These are phyloP conservation scores for Palythoa heliodiscus DNA, from an alignment of 92 coral and sea anemone genomes.

Conservation along the genomic window DNA sequence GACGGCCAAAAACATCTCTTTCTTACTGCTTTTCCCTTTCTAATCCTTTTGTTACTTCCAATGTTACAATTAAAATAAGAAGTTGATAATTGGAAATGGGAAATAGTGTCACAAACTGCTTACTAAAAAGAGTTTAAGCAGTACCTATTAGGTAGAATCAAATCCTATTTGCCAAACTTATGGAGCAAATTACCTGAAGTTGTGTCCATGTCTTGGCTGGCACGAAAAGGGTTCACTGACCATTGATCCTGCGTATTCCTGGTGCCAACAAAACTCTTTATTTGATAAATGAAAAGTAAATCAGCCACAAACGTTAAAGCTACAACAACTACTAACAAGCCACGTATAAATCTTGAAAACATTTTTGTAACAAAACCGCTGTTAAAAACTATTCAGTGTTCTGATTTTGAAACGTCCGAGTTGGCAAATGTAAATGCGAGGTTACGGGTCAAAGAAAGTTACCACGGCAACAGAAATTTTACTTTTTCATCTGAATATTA, in stretches of 20 bases:
- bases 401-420: not conserved
- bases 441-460: not conserved
- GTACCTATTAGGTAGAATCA: no score
- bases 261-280: slow-evolving; percentile 1
- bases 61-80: no score
- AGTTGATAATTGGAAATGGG: no score
- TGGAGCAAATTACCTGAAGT: slow-evolving; percentile 16
- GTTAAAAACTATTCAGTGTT: not conserved
- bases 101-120: no score
- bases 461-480: not conserved
- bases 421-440: not conserved
- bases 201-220: slow-evolving; percentile 14
- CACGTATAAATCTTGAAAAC: slow-evolving; percentile 37
- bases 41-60: no score
- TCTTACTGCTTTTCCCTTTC: no score
- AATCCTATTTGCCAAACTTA: no score
- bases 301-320: slow-evolving; percentile 32
- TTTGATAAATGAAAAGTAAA: slow-evolving; percentile 34
- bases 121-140: no score
- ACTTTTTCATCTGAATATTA: not conserved
- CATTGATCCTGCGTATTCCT: not conserved
- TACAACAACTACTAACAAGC: slow-evolving; percentile 33
- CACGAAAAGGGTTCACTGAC: not conserved
- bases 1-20: no score
- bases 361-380: not conserved